Evolutionary conservation across 2,113 vertebrate genomes (phyloP).

Genomic region (Panthera tigris): DNA sequence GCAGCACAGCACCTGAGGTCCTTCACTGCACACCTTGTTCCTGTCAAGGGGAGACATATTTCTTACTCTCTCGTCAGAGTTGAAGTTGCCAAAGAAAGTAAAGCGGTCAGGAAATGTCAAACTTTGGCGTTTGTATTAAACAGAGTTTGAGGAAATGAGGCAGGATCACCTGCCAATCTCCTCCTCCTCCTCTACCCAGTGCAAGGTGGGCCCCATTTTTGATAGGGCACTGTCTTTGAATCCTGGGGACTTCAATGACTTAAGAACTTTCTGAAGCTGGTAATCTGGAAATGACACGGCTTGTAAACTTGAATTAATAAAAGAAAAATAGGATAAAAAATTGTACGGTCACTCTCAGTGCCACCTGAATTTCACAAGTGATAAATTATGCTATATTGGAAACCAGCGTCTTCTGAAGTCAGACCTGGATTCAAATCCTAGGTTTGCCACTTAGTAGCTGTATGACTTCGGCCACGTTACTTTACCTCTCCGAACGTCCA

Average conservation of each 20-base stretch:
- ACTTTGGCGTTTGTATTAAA: not conserved
- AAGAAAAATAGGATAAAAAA: not conserved
- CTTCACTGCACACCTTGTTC: not conserved
- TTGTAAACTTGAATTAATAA: not conserved
- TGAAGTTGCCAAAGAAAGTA: not conserved
- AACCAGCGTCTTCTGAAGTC: not conserved
- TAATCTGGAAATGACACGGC: not conserved
- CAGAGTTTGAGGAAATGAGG: not conserved
- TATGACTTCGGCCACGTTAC: not conserved
- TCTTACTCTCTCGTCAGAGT: not conserved
- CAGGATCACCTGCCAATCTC: not conserved
- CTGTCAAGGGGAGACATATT: not conserved
- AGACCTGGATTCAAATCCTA: not conserved
- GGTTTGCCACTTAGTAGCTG: not conserved
- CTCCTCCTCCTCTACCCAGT: not conserved
- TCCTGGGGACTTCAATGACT: not conserved
- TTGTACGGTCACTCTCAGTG: not conserved
- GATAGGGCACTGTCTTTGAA: not conserved
- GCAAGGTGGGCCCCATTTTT: fast-evolving
- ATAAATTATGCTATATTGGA: not conserved
- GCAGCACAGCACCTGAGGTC: not conserved
- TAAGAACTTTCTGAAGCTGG: not conserved
- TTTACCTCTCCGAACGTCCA: not conserved
- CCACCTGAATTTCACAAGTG: not conserved
- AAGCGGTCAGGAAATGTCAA: not conserved